Conservation (phyloP, 1,140 invertebrate species). For the Yoshiicerus persimilis region DNA sequence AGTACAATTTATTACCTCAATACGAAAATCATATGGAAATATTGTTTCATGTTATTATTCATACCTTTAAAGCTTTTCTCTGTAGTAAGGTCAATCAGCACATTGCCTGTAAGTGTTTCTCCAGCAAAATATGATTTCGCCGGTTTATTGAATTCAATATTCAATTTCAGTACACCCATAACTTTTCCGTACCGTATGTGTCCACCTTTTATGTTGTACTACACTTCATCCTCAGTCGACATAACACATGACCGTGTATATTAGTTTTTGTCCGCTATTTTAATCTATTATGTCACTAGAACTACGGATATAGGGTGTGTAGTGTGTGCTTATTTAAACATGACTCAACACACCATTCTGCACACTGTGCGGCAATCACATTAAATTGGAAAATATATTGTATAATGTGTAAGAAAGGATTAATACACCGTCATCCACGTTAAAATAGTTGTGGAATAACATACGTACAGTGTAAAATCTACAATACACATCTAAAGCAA, state of each 20-base stretch:
- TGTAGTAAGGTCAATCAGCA: conserved; percentile 56
- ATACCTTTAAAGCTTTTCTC: conserved; percentile 34
- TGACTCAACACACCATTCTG: no score
- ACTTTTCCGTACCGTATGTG: neutral
- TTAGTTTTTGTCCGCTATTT: no score
- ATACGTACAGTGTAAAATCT: no score
- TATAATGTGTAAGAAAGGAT: neutral
- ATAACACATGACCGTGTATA: no score
- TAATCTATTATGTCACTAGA: neutral
- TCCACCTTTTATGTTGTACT: neutral
- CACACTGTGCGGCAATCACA: neutral
- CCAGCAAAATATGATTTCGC: conserved; percentile 68
- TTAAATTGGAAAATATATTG: neutral
- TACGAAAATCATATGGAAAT: no score
- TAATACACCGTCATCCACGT: no score
- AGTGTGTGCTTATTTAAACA: neutral
- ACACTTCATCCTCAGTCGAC: neutral
- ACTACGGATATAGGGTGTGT: no score
- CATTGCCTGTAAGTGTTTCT: conserved; percentile 66
- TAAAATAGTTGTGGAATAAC: no score
- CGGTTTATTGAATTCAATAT: conserved; percentile 66
- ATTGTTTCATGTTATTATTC: neutral
- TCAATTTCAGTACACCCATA: conserved; percentile 61
- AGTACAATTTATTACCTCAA: no score
- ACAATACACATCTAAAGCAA: no score